Percentiles rank a stretch among this genome's conserved stretches.
Conservation (phyloP, 1,140 invertebrate genomes). For the Steinernema feltiae region DNA sequence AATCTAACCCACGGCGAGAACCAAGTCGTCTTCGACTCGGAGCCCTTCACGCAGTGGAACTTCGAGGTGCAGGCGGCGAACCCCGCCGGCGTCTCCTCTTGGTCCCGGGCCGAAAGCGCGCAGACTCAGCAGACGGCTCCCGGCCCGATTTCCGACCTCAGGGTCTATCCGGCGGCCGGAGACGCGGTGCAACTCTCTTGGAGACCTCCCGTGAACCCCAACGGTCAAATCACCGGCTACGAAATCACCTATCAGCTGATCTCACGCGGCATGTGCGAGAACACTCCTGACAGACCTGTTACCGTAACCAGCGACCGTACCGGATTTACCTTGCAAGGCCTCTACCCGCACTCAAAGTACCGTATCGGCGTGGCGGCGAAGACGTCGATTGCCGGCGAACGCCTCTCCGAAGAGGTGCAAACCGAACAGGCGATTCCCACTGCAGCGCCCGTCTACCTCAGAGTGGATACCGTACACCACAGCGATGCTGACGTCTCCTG, state of each 20-base stretch:
- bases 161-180: conserved; percentile 44
- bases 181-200: conserved; percentile 55
- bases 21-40: conserved; percentile 51
- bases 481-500: conserved; percentile 47
- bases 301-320: conserved; percentile 41
- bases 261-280: conserved; percentile 56
- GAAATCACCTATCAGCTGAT: conserved; percentile 57
- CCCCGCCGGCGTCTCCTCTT: conserved; percentile 52
- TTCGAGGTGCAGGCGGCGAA: conserved; percentile 57
- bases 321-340: conserved; percentile 46
- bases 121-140: conserved; percentile 51
- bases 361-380: conserved; percentile 54
- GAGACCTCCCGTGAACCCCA: conserved; percentile 52
- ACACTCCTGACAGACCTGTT: conserved; percentile 34
- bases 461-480: conserved; percentile 41
- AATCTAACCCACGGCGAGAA: conserved; percentile 52
- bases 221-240: conserved; percentile 53
- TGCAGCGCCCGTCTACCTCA: conserved; percentile 48
- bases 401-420: conserved; percentile 54
- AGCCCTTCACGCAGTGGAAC: conserved; percentile 55
- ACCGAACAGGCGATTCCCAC: conserved; percentile 54
- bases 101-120: conserved; percentile 42
- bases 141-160: conserved; percentile 48
- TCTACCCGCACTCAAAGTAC: conserved; percentile 56
- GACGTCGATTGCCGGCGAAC: conserved; percentile 50